These are phyloP conservation scores for Moxostoma hubbsi DNA, from an alignment of 2,797 vertebrate genomes.

Conservation along the genomic window DNA sequence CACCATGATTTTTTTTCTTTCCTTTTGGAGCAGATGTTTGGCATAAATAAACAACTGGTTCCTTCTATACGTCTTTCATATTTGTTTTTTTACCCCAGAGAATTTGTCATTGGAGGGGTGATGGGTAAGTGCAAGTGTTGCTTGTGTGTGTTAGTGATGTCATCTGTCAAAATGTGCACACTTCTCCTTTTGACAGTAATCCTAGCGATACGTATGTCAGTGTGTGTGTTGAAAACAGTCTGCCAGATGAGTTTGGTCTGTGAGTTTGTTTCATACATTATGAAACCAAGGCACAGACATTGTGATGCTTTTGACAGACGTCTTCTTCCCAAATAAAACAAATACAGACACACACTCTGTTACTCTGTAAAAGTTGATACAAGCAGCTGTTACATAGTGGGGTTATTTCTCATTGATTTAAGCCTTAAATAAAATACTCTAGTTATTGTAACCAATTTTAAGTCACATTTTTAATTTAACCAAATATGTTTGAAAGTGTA, in stretches of 20 bases:
- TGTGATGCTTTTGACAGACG: constrained; percentile 57
- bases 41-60: constrained; percentile 74
- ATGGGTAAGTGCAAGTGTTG: constrained; percentile 44
- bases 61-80: constrained; percentile 57
- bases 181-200: constrained; percentile 75
- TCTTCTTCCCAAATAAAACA: constrained; percentile 53
- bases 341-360: constrained; percentile 13
- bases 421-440: too few species aligned
- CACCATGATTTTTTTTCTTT: constrained; percentile 49
- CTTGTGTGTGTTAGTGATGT: constrained; percentile 41
- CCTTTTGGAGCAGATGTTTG: constrained; percentile 59
- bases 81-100: background rate
- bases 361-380: background rate
- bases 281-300: constrained; percentile 60
- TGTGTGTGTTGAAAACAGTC: constrained; percentile 69
- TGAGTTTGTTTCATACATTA: constrained; percentile 67
- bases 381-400: too few species aligned
- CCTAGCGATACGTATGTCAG: constrained; percentile 61
- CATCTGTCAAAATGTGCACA: constrained; percentile 64
- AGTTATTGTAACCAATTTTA: too few species aligned
- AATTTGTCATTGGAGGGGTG: constrained; percentile 2
- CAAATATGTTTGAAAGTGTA: too few species aligned
- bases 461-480: too few species aligned
- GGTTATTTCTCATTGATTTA: too few species aligned
- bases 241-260: constrained; percentile 70